phyloP scores from a whole-genome alignment of 2,113 vertebrate genomes.

The Progne subis region DNA sequence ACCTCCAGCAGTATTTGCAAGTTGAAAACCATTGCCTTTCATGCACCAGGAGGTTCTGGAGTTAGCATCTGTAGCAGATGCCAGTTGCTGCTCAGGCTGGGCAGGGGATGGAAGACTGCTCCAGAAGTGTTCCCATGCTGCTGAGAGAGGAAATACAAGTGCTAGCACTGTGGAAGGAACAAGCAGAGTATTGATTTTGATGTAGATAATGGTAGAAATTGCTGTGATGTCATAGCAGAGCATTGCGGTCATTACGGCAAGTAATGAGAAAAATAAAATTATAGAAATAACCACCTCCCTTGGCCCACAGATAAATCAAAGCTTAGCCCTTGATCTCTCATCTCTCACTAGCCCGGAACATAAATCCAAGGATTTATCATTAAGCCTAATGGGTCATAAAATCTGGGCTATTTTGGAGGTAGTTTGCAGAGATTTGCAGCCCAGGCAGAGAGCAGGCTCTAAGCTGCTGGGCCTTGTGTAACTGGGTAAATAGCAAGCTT shows the following conservation, averaged over 20 bases:
- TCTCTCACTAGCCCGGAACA: background rate
- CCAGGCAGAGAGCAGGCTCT: background rate
- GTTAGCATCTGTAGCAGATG: background rate
- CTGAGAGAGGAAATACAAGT: background rate
- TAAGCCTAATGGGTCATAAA: slow-evolving; percentile 47
- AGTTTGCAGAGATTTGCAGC: slow-evolving; percentile 48
- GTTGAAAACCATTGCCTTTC: background rate
- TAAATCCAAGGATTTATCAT: slow-evolving; percentile 59
- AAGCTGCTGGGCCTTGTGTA: background rate
- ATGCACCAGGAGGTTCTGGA: background rate
- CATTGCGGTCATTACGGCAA: background rate
- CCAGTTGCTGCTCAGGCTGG: background rate
- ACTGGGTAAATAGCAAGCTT: slow-evolving; percentile 68
- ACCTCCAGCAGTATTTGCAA: background rate
- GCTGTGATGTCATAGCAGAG: background rate
- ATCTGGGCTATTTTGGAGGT: slow-evolving; percentile 56
- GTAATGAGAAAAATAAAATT: background rate
- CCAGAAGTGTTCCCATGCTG: background rate
- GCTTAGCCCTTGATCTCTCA: slow-evolving; percentile 30
- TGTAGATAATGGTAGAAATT: background rate
- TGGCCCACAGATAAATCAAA: background rate
- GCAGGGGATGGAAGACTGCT: background rate
- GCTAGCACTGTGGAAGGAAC: background rate
- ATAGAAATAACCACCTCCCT: background rate
- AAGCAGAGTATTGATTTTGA: background rate